phyloP scores from a whole-genome alignment of 2,113 vertebrate species.

The Tenrec ecaudatus region DNA sequence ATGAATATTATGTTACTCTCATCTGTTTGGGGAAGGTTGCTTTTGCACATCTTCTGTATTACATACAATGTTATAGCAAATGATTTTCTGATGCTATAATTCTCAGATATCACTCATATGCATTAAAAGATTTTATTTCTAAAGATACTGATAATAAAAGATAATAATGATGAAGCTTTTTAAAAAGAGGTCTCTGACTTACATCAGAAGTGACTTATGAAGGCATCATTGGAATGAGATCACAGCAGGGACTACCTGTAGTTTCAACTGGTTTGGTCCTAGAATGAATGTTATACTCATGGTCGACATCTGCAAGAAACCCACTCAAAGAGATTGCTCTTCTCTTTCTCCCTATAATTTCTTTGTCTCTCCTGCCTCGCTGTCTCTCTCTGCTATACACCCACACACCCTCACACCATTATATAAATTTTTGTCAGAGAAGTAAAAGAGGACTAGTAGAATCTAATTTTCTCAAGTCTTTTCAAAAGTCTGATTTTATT shows the following conservation, averaged over 20 bases:
- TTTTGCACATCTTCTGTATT: neutral
- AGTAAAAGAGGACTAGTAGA: constrained; percentile 5
- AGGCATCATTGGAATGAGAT: neutral
- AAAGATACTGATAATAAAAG: neutral
- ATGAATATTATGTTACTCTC: neutral
- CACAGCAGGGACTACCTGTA: neutral
- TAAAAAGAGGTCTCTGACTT: neutral
- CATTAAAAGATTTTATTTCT: neutral
- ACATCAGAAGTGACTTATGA: neutral
- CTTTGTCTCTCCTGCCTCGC: neutral
- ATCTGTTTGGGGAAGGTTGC: neutral
- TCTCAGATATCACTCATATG: neutral
- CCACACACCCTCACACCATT: neutral
- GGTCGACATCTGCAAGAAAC: neutral
- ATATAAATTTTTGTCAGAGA: constrained; percentile 17
- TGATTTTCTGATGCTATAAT: neutral
- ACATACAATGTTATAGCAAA: neutral
- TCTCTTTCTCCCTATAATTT: neutral
- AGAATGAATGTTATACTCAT: neutral
- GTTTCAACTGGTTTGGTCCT: neutral
- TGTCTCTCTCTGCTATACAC: neutral
- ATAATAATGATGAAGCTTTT: neutral
- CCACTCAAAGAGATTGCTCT: neutral
- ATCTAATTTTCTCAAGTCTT: constrained; percentile 40
- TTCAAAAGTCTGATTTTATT: constrained; percentile 58